Percentiles rank a stretch among this genome's conserved stretches.
phyloP scores from a whole-genome alignment of 2,113 vertebrate genomes.

The Taxidea taxus region DNA sequence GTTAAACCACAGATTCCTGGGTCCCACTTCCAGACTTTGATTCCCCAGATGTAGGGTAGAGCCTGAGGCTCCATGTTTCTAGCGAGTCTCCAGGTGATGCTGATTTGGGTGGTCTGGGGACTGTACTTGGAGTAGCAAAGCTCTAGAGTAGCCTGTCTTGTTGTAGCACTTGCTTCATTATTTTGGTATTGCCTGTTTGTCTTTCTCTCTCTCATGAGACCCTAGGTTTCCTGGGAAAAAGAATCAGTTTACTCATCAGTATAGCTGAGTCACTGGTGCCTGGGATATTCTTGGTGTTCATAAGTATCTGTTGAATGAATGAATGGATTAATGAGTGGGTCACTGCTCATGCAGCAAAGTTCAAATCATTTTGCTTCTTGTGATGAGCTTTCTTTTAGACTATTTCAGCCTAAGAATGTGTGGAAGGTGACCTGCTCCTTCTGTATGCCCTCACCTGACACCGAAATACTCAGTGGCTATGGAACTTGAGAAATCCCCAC shows the following conservation, averaged over 20 bases:
- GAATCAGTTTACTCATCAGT: not conserved
- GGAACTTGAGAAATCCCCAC: not conserved
- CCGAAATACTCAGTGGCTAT: not conserved
- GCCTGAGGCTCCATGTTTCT: not conserved
- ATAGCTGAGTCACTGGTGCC: not conserved
- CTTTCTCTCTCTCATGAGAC: not conserved
- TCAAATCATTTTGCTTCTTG: conserved; percentile 27
- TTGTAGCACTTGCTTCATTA: not conserved
- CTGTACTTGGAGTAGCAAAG: not conserved
- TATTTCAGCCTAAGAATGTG: not conserved
- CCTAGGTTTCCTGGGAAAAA: not conserved
- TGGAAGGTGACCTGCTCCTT: not conserved
- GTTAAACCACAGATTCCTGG: not conserved
- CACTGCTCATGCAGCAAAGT: not conserved
- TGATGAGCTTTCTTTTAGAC: not conserved
- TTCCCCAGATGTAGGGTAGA: not conserved
- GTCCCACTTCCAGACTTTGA: not conserved
- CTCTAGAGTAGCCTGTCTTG: not conserved
- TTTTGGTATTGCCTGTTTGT: not conserved
- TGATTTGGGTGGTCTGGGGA: not conserved
- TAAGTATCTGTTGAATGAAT: not conserved
- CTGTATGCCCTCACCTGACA: not conserved
- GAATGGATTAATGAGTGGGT: not conserved
- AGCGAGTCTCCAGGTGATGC: not conserved
- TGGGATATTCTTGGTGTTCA: not conserved